These are phyloP conservation scores for Panorpa germanica DNA, from an alignment of 2,888 invertebrate species.

Conservation along the genomic window DNA sequence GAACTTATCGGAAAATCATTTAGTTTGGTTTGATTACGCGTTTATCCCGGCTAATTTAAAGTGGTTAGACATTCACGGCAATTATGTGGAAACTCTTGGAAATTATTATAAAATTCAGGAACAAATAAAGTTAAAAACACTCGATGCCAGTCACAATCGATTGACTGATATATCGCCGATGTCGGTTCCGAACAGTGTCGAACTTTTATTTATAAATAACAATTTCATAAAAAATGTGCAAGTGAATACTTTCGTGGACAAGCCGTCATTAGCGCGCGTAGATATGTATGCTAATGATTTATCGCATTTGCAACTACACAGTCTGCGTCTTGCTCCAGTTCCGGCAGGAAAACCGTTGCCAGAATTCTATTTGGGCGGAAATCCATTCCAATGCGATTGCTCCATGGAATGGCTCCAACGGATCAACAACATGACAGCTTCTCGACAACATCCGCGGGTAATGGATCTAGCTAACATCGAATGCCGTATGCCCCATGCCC, in stretches of 20 bases:
- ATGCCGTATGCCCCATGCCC: constrained; percentile 71
- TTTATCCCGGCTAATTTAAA: constrained; percentile 77
- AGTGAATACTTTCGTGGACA: constrained; percentile 72
- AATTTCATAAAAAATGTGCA: constrained; percentile 67
- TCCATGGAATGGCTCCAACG: constrained; percentile 89
- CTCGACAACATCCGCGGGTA: constrained; percentile 68
- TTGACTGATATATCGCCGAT: constrained; percentile 66
- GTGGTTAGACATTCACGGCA: constrained; percentile 81
- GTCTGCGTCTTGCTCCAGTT: constrained; percentile 57
- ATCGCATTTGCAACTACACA: constrained; percentile 62
- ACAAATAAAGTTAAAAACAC: constrained; percentile 60
- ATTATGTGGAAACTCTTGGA: constrained; percentile 70
- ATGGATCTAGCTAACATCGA: constrained; percentile 78
- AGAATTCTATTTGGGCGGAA: constrained; percentile 80
- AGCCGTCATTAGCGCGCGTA: constrained; percentile 65
- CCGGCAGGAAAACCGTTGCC: constrained; percentile 55
- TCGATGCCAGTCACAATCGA: constrained; percentile 80
- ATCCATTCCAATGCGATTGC: constrained; percentile 89
- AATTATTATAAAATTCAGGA: constrained; percentile 78
- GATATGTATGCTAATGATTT: constrained; percentile 81
- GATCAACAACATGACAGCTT: constrained; percentile 68
- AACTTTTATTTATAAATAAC: constrained; percentile 74
- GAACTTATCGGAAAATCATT: constrained; percentile 77
- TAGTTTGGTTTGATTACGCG: constrained; percentile 86
- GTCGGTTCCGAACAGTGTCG: constrained; percentile 75